Percentiles rank a stretch among this genome's conserved stretches.
Evolutionary conservation across 2,113 vertebrate genomes (phyloP).

Genomic region (Anguilla rostrata): DNA sequence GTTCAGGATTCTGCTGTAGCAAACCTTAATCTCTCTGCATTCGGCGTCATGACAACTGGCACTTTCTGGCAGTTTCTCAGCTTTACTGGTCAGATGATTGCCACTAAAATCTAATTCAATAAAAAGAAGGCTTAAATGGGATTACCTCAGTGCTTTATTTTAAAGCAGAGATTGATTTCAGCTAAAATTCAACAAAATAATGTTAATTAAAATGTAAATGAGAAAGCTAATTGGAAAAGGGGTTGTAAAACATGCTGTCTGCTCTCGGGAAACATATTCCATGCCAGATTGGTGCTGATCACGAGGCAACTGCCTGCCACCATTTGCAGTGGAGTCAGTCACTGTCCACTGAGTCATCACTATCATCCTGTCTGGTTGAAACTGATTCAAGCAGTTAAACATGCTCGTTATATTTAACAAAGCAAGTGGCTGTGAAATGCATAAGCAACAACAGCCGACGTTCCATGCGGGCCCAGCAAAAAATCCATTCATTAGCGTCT

Average conservation of each 20-base stretch:
- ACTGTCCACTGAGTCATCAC: conserved; percentile 10
- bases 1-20: neutral
- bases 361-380: conserved; percentile 2
- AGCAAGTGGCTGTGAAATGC: conserved; percentile 8
- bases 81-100: neutral
- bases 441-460: conserved; percentile 22
- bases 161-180: conserved; percentile 5
- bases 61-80: neutral
- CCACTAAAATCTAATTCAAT: neutral
- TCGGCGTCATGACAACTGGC: neutral
- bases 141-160: neutral
- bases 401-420: neutral
- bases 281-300: conserved; percentile 19
- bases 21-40: neutral
- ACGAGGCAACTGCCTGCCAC: neutral
- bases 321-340: neutral
- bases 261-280: neutral
- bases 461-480: conserved; percentile 10
- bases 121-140: neutral
- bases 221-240: conserved; percentile 24
- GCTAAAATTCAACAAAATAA: neutral
- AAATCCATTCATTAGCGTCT: conserved; percentile 10
- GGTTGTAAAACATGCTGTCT: neutral
- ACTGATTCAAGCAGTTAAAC: neutral
- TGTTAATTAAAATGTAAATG: conserved; percentile 28